These are phyloP conservation scores for Aethes cnicana DNA, from an alignment of 2,888 invertebrate genomes.

Conservation along the genomic window DNA sequence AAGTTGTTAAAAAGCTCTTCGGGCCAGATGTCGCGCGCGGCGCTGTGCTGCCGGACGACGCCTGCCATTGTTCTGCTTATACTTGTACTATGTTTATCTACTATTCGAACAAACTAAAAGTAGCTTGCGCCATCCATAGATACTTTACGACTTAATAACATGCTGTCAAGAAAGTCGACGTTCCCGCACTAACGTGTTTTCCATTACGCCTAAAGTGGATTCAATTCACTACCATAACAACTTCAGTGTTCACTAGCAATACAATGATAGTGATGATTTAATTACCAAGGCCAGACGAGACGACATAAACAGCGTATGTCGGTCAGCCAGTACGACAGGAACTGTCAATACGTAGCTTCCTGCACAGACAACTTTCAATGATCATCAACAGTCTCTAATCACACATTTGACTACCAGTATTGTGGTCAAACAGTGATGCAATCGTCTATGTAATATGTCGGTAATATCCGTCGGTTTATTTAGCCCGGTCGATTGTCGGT, in stretches of 20 bases:
- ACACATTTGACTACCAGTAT: constrained; percentile 47
- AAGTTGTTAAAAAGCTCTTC: constrained; percentile 46
- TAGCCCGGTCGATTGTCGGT: constrained; percentile 51
- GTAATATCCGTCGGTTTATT: constrained; percentile 48
- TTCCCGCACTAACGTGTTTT: constrained; percentile 2
- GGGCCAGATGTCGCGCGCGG: constrained; percentile 48
- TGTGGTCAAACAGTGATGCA: constrained; percentile 54
- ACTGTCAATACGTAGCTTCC: constrained; percentile 31
- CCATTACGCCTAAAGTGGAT: not conserved
- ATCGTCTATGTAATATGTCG: constrained; percentile 54
- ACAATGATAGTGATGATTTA: no score
- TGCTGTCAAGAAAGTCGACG: constrained; percentile 19
- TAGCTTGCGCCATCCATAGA: constrained; percentile 45
- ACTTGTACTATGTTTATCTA: constrained; percentile 42
- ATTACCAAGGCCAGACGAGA: constrained; percentile 12
- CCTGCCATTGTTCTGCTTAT: constrained; percentile 43
- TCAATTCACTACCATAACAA: no score
- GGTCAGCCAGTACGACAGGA: constrained; percentile 8
- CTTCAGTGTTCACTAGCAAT: no score
- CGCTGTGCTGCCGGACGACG: constrained; percentile 34
- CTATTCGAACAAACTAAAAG: constrained; percentile 41
- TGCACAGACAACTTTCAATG: constrained; percentile 49
- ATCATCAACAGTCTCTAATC: constrained; percentile 38
- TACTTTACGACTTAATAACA: constrained; percentile 39
- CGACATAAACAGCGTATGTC: constrained; percentile 9